Evolutionary conservation across 2,113 vertebrate species (phyloP).

Genomic region (Kryptolebias marmoratus): DNA sequence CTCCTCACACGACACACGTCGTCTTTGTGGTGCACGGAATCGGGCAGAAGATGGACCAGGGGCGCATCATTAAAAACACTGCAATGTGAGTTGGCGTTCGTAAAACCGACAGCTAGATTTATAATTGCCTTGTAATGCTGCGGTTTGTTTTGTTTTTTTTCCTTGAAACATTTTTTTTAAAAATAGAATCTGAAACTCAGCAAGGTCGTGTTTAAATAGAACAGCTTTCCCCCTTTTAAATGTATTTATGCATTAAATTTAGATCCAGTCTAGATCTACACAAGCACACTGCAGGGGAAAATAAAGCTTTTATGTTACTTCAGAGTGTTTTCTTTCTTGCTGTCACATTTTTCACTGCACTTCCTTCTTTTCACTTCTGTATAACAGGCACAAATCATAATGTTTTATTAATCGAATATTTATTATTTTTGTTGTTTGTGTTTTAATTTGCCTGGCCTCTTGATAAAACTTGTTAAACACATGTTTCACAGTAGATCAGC

Average conservation of each 20-base stretch:
- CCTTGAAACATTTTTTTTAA: neutral
- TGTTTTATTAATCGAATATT: neutral
- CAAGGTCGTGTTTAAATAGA: neutral
- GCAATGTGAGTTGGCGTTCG: constrained; percentile 88
- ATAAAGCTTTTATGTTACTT: neutral
- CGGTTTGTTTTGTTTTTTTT: neutral
- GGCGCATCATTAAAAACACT: constrained; percentile 98
- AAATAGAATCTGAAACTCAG: neutral
- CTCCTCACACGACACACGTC: constrained; percentile 93
- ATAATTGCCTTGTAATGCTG: neutral
- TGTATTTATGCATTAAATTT: neutral
- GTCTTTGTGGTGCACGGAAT: constrained; percentile 99
- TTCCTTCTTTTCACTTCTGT: neutral
- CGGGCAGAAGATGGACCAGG: constrained; percentile 99
- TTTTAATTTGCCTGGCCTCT: neutral
- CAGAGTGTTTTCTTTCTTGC: neutral
- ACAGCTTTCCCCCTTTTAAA: neutral
- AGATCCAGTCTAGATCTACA: neutral
- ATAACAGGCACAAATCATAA: neutral
- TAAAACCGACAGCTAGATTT: neutral
- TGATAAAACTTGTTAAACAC: neutral
- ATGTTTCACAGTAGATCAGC: neutral
- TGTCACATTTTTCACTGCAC: neutral
- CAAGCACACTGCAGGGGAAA: neutral
- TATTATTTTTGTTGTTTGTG: neutral